Conservation (phyloP, 2,113 vertebrate genomes). For the Phocoena sinus region DNA sequence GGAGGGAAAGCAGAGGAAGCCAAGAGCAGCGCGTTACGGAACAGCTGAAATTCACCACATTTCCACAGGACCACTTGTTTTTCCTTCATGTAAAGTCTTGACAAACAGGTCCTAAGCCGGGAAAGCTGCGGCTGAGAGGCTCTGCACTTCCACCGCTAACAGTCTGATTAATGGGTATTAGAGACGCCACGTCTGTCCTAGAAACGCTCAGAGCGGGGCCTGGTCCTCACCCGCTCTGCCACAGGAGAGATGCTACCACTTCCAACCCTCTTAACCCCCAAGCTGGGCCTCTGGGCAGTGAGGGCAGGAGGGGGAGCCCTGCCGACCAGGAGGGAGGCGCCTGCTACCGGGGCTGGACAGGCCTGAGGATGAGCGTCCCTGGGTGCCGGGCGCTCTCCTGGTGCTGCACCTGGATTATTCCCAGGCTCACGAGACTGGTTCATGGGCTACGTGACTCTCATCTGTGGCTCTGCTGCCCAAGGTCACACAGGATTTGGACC, state of each 20-base stretch:
- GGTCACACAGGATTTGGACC: neutral
- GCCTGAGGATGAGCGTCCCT: neutral
- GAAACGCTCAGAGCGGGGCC: neutral
- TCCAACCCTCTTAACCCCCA: neutral
- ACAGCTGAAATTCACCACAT: neutral
- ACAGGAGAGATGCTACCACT: too few relatives aligned
- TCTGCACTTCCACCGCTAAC: neutral
- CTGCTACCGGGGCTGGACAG: neutral
- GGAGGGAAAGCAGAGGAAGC: neutral
- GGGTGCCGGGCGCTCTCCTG: rapidly evolving
- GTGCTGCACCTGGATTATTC: rapidly evolving
- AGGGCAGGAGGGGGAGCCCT: neutral
- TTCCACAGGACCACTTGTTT: neutral
- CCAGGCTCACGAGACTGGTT: neutral
- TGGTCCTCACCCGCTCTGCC: neutral
- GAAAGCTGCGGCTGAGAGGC: neutral
- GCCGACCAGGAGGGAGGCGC: neutral
- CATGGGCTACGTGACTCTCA: neutral
- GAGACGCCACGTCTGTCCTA: neutral
- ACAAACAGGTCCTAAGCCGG: conserved; percentile 36
- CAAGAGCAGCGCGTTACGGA: neutral
- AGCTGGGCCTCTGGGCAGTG: neutral
- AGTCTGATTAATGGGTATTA: conserved; percentile 46
- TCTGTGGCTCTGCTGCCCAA: neutral
- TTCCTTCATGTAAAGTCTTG: conserved; percentile 28